Percentiles rank a stretch among this genome's conserved stretches.
Conservation (phyloP, 2,888 invertebrate species). For the Cantharis rufa region DNA sequence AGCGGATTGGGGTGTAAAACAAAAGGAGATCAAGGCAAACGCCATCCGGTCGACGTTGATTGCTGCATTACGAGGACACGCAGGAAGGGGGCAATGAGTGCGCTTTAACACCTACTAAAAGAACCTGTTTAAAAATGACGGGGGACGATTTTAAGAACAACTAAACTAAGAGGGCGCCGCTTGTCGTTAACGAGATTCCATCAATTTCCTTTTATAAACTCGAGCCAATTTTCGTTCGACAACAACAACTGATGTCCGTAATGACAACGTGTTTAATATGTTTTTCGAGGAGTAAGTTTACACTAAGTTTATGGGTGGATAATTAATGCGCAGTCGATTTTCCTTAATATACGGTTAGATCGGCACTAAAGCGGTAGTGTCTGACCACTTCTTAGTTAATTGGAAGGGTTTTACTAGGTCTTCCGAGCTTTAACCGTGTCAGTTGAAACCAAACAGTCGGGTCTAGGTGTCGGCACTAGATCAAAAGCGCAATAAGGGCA, state of each 20-base stretch:
- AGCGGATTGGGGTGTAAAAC: constrained; percentile 48
- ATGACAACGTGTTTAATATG: constrained; percentile 16
- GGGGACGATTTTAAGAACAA: constrained; percentile 52
- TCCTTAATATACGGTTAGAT: background rate
- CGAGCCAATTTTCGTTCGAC: constrained; percentile 37
- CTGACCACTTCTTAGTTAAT: constrained; percentile 21
- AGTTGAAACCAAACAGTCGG: constrained; percentile 30
- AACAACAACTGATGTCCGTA: constrained; percentile 20
- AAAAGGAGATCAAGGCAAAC: constrained; percentile 47
- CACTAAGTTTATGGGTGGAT: background rate
- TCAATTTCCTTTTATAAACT: constrained; percentile 50
- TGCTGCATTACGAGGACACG: constrained; percentile 49
- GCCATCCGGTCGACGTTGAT: constrained; percentile 50
- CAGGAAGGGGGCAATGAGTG: constrained; percentile 40
- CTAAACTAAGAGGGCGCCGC: constrained; percentile 53
- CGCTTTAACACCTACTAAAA: constrained; percentile 50
- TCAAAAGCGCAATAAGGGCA: constrained; percentile 56
- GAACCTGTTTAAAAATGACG: constrained; percentile 48
- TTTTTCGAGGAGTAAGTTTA: background rate
- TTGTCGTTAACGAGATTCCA: constrained; percentile 56
- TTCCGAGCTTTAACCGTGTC: constrained; percentile 18
- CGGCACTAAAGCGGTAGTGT: constrained; percentile 2
- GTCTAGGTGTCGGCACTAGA: constrained; percentile 52
- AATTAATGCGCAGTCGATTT: background rate
- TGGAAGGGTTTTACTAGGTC: constrained; percentile 14